Base-by-base conservation (phyloP, 2,797 vertebrate genomes). In the Chaunax sp. region DNA sequence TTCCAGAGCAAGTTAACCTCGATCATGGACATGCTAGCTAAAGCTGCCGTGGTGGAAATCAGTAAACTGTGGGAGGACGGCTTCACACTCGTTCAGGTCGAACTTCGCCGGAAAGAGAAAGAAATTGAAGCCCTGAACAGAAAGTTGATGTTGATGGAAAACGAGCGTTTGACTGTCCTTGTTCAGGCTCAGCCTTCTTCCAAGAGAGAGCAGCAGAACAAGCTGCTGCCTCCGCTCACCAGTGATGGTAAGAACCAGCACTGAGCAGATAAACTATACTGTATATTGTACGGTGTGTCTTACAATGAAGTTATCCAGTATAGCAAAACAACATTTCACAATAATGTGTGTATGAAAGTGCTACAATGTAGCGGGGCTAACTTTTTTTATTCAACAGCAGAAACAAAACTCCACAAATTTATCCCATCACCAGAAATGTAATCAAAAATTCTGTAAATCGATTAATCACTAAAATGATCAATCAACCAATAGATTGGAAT, bases 11-110 rank as follows among this genome's bases (percentile, higher is more conserved):
- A 90, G 69, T 68, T 95, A 41, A 80, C 85, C 61, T 90, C 91
- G 1, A 89, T 95, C 57, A 90, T 94, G 92, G 92, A 94, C 62
- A 78, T 90, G 78, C 72, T 94, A 26, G 88, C 90, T 14, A 90
- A 92, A 58, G 81, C 92, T 10, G 93, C 94, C 6, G 92, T 93
- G 54, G 22, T 89, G 16, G 94, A 95, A 44, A 92, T 95, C 74
- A 79, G 87, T 18, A 88, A 91, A 19, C 80, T 95, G 66, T 93
- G 92, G 82, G 92, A 94, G 65, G 92, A 94, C 67, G 92, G 86
- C 3, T 84, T 93, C 50, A 72, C 84, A 0, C 38, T 92, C 4
- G 66, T 94, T 0, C 90, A 92, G 14, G 53, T 86, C 3, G 91
- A 94, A 84, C 83, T 94, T 4, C 88, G 88, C 25, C 78, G 92